Base-by-base conservation (phyloP, 2,113 vertebrate species). In the Actinemys pallida region DNA sequence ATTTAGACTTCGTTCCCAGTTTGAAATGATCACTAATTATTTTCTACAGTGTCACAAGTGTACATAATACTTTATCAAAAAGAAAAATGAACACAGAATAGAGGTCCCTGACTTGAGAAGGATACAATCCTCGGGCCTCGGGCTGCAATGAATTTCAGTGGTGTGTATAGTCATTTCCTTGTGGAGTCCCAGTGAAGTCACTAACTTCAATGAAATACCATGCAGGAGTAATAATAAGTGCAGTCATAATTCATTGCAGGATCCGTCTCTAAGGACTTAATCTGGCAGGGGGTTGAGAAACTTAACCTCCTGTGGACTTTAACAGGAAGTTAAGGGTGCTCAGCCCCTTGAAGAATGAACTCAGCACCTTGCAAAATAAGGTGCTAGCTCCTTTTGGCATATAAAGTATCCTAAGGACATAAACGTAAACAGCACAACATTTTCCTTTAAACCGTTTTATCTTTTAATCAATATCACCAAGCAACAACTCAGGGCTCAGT, bases 21-120 rank as follows among this genome's bases (percentile, higher is more conserved):
- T 49, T 1, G 17, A 95, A 90, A 96, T 65, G 81, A 96, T 95
- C 92, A 94, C 81, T 91, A 82, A 88, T 92, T 94, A 90, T 72
- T 56, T 82, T 96, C 94, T 95, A 94, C 87, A 56, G 90, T 96
- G 93, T 92, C 95, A 83, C 45, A 45, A 50, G 1, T 39, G 72
- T 89, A 90, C 95, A 94, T 56, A 86, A 78, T 25, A 84, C 19
- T 81, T 91, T 81, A 91, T 92, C 17, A 1, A 20, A 53, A 53
- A 53, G 97, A 96, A 95, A 95, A 86, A 62, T 86, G 95, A 78
- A 84, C 69, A 82, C 89, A 29, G 62, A 59, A 3, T 3, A 93
- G 1, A 59, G 25, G 25, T n/a, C 76, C 79, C 52, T 86, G 86
- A 83, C 52, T 93, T 89, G 22, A 47, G 87, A 80, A 95, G 56